Evolutionary conservation across 2,888 invertebrate genomes (phyloP), one percentile per base, ranked within the genome.

Genomic region (Congeria kusceri): DNA sequence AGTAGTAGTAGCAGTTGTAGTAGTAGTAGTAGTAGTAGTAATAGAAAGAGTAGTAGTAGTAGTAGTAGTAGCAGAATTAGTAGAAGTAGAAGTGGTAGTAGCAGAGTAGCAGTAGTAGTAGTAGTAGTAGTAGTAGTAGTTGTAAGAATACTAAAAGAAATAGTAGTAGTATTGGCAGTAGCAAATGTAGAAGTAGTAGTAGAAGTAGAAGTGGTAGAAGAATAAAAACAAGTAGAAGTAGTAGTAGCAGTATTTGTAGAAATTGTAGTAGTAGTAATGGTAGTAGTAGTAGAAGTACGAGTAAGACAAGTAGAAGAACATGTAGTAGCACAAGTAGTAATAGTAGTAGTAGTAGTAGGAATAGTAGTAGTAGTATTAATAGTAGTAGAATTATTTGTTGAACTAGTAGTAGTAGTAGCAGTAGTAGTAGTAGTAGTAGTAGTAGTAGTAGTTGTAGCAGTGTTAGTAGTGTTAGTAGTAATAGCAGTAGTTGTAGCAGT

Each of bases 51-150:
- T 49, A 49, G 5, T 49, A 49, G 5, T 49, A 49, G 5, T 49
- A 49, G 4, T 49, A 49, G 5, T 20, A 20, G 5, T 49, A 49
- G 5, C 18, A 49, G 5, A 9, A 49, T 49, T 49, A 49, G 5
- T 49, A 49, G 5, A 9, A 20, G 5, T 49, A 49, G 3, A 9
- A 20, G 5, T 49, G 18, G 5, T 49, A 20, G 5, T 49, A 49
- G 5, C 5, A 49, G 5, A 9, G 18, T 49, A 9, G n/a, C 18
- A 5, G 49, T 20, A 9, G 18, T 49, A 49, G 20, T 49, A 49
- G 49, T 49, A 49, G 49, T 49, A 49, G n/a, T 49, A 49, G 49
- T 20, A 49, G 49, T 49, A 49, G 49, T 20, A 49, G 49, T 49
- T 13, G 46, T 18, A 44, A 18, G 9, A 44, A 18, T 18, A 44